Base-by-base conservation (phyloP, 2,888 invertebrate species). In the Ellobium chinense region DNA sequence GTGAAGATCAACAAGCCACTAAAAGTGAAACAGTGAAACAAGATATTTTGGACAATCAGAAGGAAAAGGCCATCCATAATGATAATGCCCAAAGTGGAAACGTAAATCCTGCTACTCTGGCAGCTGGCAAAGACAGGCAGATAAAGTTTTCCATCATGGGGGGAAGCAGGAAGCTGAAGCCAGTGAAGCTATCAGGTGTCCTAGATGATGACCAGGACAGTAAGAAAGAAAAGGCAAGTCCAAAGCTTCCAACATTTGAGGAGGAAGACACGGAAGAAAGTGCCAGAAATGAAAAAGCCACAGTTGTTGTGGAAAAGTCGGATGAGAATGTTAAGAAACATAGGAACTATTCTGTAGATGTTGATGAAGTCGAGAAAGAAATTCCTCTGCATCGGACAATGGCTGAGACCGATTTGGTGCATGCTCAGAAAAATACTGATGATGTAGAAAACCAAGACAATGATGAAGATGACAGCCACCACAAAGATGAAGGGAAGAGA, bases 131-230 rank as follows among this genome's bases (percentile, higher is more conserved):
- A 74, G 79, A 79, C 14, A 73, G 70, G 24, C 80, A 80, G 34
- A 75, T 80, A 4, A 80, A 80, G 34, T 80, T 80, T 62, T 80
- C 80, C 27, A 75, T 80, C 0, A 7, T 34, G 14, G 75, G 80
- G 24, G 27, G 36, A 12, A 65, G 29, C 37, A 77, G 39, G 34
- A 81, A 81, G 36, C 34, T 77, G 36, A 76, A 76, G 24, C 63
- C 68, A 21, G 29, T 37, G 1, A 29, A 39, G 21, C 21, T 34
- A 14, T 54, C 70, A 56, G 72, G 36, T 54, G 31, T 81, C 4
- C 21, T 76, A 29, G 65, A 70, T 70, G 76, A 70, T 76, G 76
- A 58, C 58, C n/a, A n/a, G n/a, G n/a, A n/a, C n/a, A n/a, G 76
- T 60, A 0, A 36, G 46, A 36, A n/a, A 27, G n/a, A n/a, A n/a